Conservation (phyloP, 2,888 invertebrate genomes). For the Temnothorax rugatulus region DNA sequence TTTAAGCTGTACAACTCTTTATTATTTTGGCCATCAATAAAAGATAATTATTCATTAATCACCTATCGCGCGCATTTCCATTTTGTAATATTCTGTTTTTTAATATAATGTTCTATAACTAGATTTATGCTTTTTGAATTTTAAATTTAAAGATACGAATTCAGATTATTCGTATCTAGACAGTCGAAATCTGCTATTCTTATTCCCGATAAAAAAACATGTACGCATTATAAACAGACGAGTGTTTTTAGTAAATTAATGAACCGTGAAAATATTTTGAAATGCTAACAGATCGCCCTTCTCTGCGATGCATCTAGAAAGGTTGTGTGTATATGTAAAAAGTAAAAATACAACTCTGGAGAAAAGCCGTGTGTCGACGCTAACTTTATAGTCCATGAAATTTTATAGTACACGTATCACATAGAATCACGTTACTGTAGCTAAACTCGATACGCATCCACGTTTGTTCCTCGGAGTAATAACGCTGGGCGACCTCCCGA, state of each 20-base stretch:
- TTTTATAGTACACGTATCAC: constrained; percentile 32
- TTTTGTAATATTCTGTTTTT: neutral
- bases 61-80: too few species aligned
- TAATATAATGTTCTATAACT: neutral
- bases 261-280: neutral
- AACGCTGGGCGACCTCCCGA: constrained; percentile 64
- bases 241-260: neutral
- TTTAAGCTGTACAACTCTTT: neutral
- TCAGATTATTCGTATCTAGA: neutral
- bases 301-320: neutral
- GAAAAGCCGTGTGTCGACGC: neutral
- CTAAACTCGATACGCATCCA: constrained; percentile 28
- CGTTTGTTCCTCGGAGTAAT: constrained; percentile 74
- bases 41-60: neutral
- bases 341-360: neutral
- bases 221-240: too few species aligned
- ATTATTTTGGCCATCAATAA: neutral
- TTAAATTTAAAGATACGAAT: neutral
- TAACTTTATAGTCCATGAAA: constrained; percentile 43
- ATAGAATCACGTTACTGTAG: constrained; percentile 30
- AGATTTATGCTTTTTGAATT: neutral
- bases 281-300: neutral
- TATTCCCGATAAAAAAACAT: neutral
- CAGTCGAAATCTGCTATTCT: neutral
- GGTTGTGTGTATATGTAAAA: neutral